Conservation (phyloP, 2,888 invertebrate genomes). For the Mythimna vitellina region DNA sequence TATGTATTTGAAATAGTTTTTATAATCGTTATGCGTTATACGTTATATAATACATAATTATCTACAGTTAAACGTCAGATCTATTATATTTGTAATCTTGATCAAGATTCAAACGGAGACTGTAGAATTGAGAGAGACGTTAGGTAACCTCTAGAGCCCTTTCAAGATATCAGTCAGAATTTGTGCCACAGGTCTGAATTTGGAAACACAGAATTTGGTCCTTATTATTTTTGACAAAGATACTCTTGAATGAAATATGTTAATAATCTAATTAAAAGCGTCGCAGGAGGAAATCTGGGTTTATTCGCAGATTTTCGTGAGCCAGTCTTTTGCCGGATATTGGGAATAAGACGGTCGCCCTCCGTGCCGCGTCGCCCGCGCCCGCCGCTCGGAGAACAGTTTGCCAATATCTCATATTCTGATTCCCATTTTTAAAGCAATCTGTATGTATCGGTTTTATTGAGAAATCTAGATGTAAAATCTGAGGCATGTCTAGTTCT, state of each 20-base stretch:
- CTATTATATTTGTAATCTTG: no score
- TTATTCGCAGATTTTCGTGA: slow-evolving; percentile 26
- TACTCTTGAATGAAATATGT: background rate
- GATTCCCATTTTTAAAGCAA: slow-evolving; percentile 17
- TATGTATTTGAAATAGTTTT: background rate
- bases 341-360: slow-evolving; percentile 24
- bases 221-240: background rate
- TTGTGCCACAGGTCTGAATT: background rate
- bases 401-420: slow-evolving; percentile 19
- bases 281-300: slow-evolving; percentile 1
- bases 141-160: no score
- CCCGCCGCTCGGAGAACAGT: background rate
- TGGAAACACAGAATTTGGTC: no score
- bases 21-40: background rate
- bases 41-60: no score
- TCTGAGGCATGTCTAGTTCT: background rate
- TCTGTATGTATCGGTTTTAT: slow-evolving; percentile 7
- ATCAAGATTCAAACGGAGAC: background rate
- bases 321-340: slow-evolving; percentile 48
- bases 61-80: no score
- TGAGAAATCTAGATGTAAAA: background rate
- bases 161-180: background rate
- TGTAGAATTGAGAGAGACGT: background rate
- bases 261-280: slow-evolving; percentile 31
- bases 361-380: background rate